phyloP scores from a whole-genome alignment of 2,797 vertebrate species.

The Pachyuromys duprasi region DNA sequence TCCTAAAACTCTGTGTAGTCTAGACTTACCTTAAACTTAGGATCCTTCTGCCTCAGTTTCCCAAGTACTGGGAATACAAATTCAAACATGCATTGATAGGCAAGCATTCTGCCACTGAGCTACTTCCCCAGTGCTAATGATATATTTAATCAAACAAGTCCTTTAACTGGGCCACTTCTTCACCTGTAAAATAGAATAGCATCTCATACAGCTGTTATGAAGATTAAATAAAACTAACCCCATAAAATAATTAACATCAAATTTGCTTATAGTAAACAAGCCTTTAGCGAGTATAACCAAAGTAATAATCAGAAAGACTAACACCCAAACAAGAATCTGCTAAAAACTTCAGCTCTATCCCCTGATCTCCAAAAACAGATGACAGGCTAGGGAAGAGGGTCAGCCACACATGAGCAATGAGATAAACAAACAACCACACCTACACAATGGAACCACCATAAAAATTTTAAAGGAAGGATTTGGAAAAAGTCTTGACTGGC shows the following conservation, averaged over 20 bases:
- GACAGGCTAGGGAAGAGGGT: background rate
- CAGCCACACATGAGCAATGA: background rate
- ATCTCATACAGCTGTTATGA: background rate
- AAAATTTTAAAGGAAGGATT: background rate
- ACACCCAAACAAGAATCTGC: background rate
- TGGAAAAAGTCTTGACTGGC: background rate
- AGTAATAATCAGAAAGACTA: slow-evolving; percentile 46
- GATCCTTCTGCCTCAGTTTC: background rate
- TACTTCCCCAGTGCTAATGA: background rate
- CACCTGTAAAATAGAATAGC: background rate
- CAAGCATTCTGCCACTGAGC: background rate
- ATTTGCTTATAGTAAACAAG: background rate
- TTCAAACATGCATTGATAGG: background rate
- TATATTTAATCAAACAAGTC: background rate
- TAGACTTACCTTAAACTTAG: background rate
- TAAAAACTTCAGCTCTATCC: background rate
- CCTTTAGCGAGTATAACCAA: background rate
- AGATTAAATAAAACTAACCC: background rate
- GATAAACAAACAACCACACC: no score
- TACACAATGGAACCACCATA: background rate
- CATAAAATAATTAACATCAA: background rate
- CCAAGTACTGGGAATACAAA: background rate
- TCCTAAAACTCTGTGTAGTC: background rate
- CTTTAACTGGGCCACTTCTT: background rate
- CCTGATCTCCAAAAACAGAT: background rate